Evolutionary conservation across 2,113 vertebrate genomes (phyloP).

Genomic region (Camelus dromedarius): DNA sequence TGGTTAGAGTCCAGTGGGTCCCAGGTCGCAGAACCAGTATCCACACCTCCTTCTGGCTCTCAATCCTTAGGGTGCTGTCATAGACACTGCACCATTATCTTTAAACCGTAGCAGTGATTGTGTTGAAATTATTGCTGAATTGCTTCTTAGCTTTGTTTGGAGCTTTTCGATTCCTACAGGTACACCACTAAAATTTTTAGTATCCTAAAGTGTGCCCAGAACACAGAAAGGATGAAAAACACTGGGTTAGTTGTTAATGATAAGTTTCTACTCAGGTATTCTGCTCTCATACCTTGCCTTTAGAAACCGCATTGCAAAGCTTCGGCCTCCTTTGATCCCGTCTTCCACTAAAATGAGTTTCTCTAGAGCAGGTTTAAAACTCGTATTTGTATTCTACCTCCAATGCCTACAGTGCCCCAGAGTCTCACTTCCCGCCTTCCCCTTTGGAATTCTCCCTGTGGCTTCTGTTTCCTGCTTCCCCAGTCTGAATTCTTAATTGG

Average conservation of each 20-base stretch:
- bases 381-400: conserved; percentile 69
- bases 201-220: conserved; percentile 52
- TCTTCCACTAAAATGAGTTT: conserved; percentile 70
- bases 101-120: background rate
- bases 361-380: conserved; percentile 52
- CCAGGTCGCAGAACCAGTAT: background rate
- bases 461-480: conserved; percentile 52
- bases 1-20: background rate
- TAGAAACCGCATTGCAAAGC: conserved; percentile 53
- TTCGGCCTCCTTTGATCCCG: conserved; percentile 68
- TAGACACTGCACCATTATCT: background rate
- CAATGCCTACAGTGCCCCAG: conserved; percentile 62
- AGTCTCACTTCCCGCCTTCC: background rate
- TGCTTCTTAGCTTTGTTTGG: conserved; percentile 67
- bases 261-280: conserved; percentile 57
- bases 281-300: conserved; percentile 40
- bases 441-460: conserved; percentile 60
- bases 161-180: conserved; percentile 67
- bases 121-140: conserved; percentile 67
- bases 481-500: conserved; percentile 73
- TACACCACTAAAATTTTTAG: conserved; percentile 59
- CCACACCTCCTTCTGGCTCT: background rate
- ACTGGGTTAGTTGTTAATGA: background rate
- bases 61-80: background rate
- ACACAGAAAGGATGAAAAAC: conserved; percentile 56